Base-by-base conservation (phyloP, 37 sponge, comb jelly and placozoan genomes). In the Eunapius fragilis region DNA sequence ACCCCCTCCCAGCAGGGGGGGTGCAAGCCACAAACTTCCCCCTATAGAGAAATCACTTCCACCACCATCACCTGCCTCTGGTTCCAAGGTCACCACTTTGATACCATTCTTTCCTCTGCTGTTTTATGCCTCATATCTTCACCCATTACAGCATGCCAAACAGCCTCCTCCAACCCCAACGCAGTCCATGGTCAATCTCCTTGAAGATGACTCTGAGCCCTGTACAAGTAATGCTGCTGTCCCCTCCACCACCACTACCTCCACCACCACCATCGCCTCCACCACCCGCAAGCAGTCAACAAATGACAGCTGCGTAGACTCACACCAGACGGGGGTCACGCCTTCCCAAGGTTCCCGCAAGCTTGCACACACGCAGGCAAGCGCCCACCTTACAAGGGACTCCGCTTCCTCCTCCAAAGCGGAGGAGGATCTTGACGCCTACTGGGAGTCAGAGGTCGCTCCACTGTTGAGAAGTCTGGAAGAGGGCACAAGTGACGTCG, bases 381-480 rank as follows among this genome's bases (percentile, higher is more conserved):
- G 26, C 27, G 25, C 30, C 2, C 30, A 72, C 74, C 14, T 58
- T 1, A 58, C 6, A 58, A 58, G 22, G 75, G 5, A 25, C 11
- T 25, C 75, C 35, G 25, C 75, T 26, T 33, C 74, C 24, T 36
- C 75, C 31, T 36, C 75, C 32, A 30, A 33, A 5, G 75, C 23
- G 35, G 58, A 58, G 22, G 58, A 58, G 17, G n/a, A n/a, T n/a
- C 6, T 58, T 1, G 58, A 58, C 58, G 17, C 85, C 12, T 72
- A 84, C 71, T 95, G 95, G 95, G 89, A 91, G 26, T 12, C 50
- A 14, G 74, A 92, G 41, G 37, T 95, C 17, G 25, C 67, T 27
- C 95, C 95, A 0, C 82, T 95, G 13, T 81, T 95, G 48, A 24
- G 35, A 28, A 67, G 32, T 19, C 75, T 95, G 37, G 82, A 85